Percentiles rank a stretch among this genome's conserved stretches.
phyloP scores from a whole-genome alignment of 1,140 invertebrate genomes.

The Pseudomyrmex dendroicus region DNA sequence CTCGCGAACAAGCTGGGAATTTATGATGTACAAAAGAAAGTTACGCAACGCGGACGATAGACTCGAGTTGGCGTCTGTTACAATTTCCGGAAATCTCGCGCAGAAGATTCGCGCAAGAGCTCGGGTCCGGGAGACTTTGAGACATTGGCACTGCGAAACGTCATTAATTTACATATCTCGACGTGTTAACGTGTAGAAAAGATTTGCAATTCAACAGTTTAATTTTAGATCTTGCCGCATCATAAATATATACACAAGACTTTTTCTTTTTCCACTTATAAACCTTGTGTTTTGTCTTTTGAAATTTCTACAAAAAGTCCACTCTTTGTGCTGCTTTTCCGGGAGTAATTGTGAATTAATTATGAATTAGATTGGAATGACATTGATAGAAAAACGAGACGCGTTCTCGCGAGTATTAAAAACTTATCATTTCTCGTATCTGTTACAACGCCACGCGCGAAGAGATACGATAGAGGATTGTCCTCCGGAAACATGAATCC shows the following conservation, averaged over 20 bases:
- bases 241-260: too few species aligned
- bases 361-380: neutral
- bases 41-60: conserved; percentile 10
- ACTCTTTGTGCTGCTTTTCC: neutral
- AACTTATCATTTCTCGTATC: conserved; percentile 45
- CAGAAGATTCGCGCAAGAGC: neutral
- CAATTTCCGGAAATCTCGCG: neutral
- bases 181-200: neutral
- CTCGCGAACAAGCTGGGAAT: conserved; percentile 16
- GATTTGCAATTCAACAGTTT: neutral
- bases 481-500: conserved; percentile 54
- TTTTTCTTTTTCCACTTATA: too few species aligned
- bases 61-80: neutral
- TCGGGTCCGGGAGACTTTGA: too few species aligned
- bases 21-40: neutral
- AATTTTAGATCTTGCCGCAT: neutral
- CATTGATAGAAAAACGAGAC: neutral
- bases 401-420: conserved; percentile 39
- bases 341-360: conserved; percentile 15
- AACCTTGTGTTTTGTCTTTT: neutral
- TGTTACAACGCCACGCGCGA: conserved; percentile 35
- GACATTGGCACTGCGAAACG: neutral
- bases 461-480: conserved; percentile 45
- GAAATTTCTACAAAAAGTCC: neutral
- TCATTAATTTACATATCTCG: neutral